Conservation (phyloP, 1,140 invertebrate genomes). For the Aricia agestis region DNA sequence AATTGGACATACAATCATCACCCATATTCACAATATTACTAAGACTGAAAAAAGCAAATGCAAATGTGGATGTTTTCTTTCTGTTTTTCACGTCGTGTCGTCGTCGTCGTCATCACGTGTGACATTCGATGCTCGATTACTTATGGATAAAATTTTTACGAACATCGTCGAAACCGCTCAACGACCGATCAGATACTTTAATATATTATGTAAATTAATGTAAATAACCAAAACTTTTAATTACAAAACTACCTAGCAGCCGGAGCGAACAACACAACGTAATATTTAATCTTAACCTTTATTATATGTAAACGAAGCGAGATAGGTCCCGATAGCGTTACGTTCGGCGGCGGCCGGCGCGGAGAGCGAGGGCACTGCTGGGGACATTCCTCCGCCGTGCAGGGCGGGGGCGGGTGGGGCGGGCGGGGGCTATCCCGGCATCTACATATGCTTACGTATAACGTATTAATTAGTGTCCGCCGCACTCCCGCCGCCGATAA, state of each 20-base stretch:
- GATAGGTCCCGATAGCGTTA: neutral
- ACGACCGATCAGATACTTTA: neutral
- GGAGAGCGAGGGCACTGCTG: neutral
- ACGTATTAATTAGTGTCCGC: constrained; percentile 6
- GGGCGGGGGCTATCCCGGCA: neutral
- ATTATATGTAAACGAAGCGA: neutral
- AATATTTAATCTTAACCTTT: neutral
- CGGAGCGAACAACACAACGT: neutral
- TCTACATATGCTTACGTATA: constrained; percentile 6
- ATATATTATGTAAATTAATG: neutral
- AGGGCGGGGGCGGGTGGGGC: too few relatives aligned
- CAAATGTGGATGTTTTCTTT: too few relatives aligned
- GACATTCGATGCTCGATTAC: too few relatives aligned
- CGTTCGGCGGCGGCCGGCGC: neutral
- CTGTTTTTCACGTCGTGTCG: too few relatives aligned
- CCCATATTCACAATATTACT: too few relatives aligned
- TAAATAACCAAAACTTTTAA: neutral
- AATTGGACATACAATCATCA: too few relatives aligned
- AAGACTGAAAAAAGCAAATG: too few relatives aligned
- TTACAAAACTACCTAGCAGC: neutral
- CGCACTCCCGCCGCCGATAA: neutral
- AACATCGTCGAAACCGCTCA: neutral
- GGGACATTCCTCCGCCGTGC: neutral
- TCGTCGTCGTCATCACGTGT: too few relatives aligned
- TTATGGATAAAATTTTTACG: too few relatives aligned